Evolutionary conservation across 2,797 vertebrate species (phyloP).

Genomic region (Parauchenoglanis ngamensis): DNA sequence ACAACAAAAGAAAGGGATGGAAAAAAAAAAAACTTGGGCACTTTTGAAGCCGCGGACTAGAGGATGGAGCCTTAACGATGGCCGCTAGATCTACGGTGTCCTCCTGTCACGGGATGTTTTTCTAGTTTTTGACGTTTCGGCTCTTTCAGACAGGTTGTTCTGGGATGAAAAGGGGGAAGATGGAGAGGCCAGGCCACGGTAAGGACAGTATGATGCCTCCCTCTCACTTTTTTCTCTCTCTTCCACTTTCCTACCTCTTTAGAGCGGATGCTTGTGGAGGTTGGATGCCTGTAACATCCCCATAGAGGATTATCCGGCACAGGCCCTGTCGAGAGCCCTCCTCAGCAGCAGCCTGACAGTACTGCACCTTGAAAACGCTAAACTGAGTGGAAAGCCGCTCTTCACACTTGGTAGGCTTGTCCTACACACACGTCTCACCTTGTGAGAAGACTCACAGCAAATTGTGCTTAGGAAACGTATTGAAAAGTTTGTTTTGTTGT

Average conservation of each 20-base stretch:
- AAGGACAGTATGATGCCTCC: slow-evolving; percentile 46
- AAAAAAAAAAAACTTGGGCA: slow-evolving; percentile 55
- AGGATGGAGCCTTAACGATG: slow-evolving; percentile 54
- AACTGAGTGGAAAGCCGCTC: slow-evolving; percentile 74
- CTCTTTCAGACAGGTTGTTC: slow-evolving; percentile 40
- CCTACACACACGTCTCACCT: neutral
- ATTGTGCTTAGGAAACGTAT: neutral
- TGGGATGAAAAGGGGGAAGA: slow-evolving; percentile 28
- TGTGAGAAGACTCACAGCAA: neutral
- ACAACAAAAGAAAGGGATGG: slow-evolving; percentile 37
- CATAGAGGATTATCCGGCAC: slow-evolving; percentile 67
- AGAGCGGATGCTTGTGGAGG: slow-evolving; percentile 75
- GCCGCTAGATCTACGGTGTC: slow-evolving; percentile 53
- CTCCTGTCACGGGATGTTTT: slow-evolving; percentile 53
- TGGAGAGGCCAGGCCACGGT: slow-evolving; percentile 47
- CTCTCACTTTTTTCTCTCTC: neutral
- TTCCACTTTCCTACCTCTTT: slow-evolving; percentile 47
- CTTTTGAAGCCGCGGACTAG: slow-evolving; percentile 57
- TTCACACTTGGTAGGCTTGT: slow-evolving; percentile 72
- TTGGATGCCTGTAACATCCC: slow-evolving; percentile 73
- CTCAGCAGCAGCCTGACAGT: slow-evolving; percentile 71
- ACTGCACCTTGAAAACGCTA: slow-evolving; percentile 72
- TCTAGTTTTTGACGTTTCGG: slow-evolving; percentile 44
- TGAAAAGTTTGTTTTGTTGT: neutral
- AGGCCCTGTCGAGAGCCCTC: slow-evolving; percentile 73